Percentiles rank a stretch among this genome's conserved stretches.
Evolutionary conservation across 2,113 vertebrate species (phyloP).

Genomic region (Urocitellus parryii): DNA sequence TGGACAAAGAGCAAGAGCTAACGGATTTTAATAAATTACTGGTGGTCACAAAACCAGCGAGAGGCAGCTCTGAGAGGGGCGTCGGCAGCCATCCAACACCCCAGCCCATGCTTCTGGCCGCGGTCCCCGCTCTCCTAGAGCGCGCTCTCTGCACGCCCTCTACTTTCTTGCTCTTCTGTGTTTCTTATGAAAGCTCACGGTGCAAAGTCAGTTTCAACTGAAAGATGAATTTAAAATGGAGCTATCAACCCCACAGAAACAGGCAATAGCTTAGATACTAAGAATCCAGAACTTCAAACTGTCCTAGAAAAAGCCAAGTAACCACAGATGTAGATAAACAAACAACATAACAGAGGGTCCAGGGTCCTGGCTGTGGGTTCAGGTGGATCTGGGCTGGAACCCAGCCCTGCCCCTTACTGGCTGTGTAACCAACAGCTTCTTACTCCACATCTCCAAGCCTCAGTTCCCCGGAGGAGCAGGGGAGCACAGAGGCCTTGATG

Average conservation of each 20-base stretch:
- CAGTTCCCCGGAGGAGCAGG: not conserved
- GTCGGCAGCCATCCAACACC: too few species aligned
- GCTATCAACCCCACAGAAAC: too few species aligned
- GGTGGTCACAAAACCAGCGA: not conserved
- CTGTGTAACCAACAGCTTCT: not conserved
- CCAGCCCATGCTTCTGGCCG: not conserved
- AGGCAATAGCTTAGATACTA: not conserved
- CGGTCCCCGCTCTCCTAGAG: not conserved
- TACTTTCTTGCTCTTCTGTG: not conserved
- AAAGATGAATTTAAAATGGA: not conserved
- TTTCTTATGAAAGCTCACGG: not conserved
- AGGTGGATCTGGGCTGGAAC: too few species aligned
- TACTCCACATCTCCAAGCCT: not conserved
- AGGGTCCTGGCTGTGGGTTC: not conserved
- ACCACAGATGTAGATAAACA: not conserved
- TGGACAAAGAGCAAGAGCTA: not conserved
- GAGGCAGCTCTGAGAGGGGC: not conserved
- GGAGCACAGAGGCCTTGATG: rapidly evolving
- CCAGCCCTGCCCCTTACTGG: not conserved
- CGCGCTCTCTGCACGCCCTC: not conserved
- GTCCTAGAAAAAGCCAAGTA: too few species aligned
- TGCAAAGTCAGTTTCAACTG: not conserved
- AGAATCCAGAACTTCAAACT: not conserved
- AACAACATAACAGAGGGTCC: not conserved
- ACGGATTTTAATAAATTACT: not conserved